Conservation (phyloP, 2,797 vertebrate species). For the Sylvilagus floridanus region DNA sequence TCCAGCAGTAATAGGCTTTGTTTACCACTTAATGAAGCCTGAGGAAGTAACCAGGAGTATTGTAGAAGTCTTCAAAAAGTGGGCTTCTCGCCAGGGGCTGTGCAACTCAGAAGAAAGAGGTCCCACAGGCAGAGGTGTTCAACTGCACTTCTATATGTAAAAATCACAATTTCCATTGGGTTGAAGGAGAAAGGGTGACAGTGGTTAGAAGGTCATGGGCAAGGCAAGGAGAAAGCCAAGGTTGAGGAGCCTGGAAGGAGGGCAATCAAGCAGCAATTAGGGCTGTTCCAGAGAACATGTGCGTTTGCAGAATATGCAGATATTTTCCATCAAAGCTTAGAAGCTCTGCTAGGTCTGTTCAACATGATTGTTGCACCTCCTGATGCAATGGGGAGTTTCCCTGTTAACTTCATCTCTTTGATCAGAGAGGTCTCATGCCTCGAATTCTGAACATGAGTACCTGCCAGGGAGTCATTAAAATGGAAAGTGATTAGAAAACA, state of each 20-base stretch:
- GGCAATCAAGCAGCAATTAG: background rate
- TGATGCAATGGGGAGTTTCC: background rate
- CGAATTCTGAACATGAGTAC: background rate
- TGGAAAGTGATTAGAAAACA: slow-evolving; percentile 5
- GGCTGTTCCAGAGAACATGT: background rate
- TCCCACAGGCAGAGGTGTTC: background rate
- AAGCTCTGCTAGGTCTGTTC: background rate
- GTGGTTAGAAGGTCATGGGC: too few relatives aligned
- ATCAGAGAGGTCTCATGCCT: background rate
- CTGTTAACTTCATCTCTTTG: background rate
- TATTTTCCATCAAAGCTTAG: background rate
- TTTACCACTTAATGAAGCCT: background rate
- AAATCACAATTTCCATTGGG: too few relatives aligned
- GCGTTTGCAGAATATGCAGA: background rate
- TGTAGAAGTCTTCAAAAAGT: background rate
- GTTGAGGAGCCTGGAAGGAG: background rate
- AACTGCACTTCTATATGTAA: too few relatives aligned
- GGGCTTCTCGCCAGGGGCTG: background rate
- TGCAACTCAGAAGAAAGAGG: background rate
- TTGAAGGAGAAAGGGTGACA: too few relatives aligned
- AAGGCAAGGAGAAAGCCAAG: background rate
- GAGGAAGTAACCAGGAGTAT: background rate
- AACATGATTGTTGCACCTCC: background rate
- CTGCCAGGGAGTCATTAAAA: background rate
- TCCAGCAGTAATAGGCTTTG: background rate